A percentile compares a stretch with the other conserved stretches of the same genome.
Conservation (phyloP, 92 coral and sea anemone species). For the Parazoanthus atlanticus region DNA sequence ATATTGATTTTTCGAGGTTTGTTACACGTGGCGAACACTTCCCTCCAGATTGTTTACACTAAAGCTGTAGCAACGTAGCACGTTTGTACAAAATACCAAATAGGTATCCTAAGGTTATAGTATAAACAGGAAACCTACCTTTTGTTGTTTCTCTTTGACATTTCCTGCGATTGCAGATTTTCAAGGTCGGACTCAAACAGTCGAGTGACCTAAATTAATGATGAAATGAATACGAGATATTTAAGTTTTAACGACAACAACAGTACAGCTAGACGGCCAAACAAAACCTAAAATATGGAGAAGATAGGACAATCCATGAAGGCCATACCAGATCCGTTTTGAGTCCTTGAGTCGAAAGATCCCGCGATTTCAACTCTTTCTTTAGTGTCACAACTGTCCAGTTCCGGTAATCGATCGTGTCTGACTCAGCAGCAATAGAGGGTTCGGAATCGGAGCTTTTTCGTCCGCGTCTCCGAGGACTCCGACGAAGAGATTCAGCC, state of each 20-base stretch:
- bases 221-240: neutral
- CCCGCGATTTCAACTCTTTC: constrained; percentile 73
- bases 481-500: constrained; percentile 79
- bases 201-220: constrained; percentile 38
- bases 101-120: neutral
- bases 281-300: neutral
- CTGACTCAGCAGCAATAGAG: constrained; percentile 33
- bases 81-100: too few relatives aligned
- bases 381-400: constrained; percentile 83
- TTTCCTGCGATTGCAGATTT: constrained; percentile 31
- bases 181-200: constrained; percentile 46
- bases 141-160: neutral
- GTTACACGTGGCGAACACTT: constrained; percentile 34
- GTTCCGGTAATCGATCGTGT: constrained; percentile 49
- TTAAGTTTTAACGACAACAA: constrained; percentile 18
- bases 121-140: constrained; percentile 14
- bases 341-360: constrained; percentile 66
- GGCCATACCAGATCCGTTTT: constrained; percentile 86
- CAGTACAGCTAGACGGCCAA: neutral
- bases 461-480: constrained; percentile 76
- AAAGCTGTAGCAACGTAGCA: neutral
- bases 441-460: constrained; percentile 66
- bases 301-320: neutral
- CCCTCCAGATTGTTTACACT: too few relatives aligned
- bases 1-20: neutral